Evolutionary conservation across 2,113 vertebrate species (phyloP).

Genomic region (Planiliza haematocheilus): DNA sequence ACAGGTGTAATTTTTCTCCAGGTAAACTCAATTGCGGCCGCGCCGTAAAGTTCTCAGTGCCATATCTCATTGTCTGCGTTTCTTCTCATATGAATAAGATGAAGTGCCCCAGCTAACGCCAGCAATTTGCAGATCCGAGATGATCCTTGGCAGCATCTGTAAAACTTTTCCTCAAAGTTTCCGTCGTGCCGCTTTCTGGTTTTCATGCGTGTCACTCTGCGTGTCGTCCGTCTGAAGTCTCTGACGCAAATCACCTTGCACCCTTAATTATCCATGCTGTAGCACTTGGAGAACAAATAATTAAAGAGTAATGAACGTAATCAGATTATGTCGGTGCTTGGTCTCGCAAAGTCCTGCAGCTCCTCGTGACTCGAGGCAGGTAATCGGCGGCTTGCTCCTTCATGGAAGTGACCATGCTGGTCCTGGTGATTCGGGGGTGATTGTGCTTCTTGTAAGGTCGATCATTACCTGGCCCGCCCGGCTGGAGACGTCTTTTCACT

Average conservation of each 20-base stretch:
- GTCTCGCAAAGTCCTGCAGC: constrained; percentile 36
- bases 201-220: background rate
- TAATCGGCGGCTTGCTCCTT: background rate
- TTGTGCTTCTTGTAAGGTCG: constrained; percentile 42
- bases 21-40: background rate
- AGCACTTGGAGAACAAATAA: constrained; percentile 32
- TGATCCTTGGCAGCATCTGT: background rate
- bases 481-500: constrained; percentile 48
- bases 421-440: constrained; percentile 37
- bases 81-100: constrained; percentile 10
- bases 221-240: background rate
- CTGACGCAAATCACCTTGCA: background rate
- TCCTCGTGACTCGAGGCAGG: constrained; percentile 2
- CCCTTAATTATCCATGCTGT: constrained; percentile 10
- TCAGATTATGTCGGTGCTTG: constrained; percentile 35
- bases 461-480: constrained; percentile 51
- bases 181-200: background rate
- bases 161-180: background rate
- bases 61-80: background rate
- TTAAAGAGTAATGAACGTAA: constrained; percentile 40
- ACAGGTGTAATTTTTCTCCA: background rate
- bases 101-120: background rate
- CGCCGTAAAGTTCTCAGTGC: background rate
- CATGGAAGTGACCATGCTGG: constrained; percentile 4
- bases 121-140: background rate